Conservation (phyloP, 2,113 vertebrate genomes). For the Eclectus roratus region DNA sequence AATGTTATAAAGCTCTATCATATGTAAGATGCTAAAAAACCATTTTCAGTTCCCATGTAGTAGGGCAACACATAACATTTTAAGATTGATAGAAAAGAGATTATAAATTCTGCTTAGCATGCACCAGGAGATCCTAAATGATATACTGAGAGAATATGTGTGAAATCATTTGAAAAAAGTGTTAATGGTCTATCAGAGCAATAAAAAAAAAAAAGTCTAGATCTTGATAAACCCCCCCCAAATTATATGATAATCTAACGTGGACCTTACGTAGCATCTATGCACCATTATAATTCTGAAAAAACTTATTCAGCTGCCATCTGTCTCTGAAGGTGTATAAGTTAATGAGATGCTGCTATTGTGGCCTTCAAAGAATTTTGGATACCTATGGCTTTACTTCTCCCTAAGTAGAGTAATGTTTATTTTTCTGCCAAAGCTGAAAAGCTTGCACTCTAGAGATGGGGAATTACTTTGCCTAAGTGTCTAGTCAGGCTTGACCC, state of each 20-base stretch:
- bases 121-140: conserved; percentile 19
- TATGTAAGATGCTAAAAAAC: conserved; percentile 6
- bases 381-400: background rate
- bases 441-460: background rate
- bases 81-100: conserved; percentile 29
- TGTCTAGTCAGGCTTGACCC: background rate
- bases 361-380: background rate
- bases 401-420: background rate
- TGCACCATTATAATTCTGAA: background rate
- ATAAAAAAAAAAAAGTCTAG: background rate
- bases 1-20: background rate
- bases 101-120: conserved; percentile 29
- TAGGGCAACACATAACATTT: background rate
- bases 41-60: background rate
- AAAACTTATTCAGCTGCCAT: background rate
- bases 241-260: background rate
- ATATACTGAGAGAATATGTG: conserved; percentile 41
- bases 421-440: background rate
- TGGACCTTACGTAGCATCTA: background rate
- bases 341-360: background rate
- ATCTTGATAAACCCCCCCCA: background rate
- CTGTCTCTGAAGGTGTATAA: background rate
- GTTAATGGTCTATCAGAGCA: conserved; percentile 45
- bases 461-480: background rate
- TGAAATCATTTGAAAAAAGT: conserved; percentile 57